Evolutionary conservation across 1,140 invertebrate genomes (phyloP), one percentile per base, ranked within the genome.

Genomic region (Macrostomum lignano): DNA sequence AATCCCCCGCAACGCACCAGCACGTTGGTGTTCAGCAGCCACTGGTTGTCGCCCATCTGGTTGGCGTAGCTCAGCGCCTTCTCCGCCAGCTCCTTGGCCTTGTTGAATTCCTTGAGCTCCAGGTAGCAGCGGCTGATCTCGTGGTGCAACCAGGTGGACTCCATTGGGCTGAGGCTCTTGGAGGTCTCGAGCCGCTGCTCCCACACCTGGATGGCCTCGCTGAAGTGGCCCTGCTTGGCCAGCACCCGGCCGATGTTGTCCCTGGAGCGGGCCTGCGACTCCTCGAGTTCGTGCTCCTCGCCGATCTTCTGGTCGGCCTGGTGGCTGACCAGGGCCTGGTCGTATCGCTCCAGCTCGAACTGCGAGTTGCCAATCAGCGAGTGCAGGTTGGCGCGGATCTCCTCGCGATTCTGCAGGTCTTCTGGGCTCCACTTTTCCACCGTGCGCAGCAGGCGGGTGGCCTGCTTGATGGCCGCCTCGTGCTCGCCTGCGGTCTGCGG

Each of bases 61-160:
- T 45, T 31, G 1, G 55, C 54, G 7, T 44, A 44, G n/a, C 40
- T 40, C 21, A 55, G 38, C 11, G 55, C 51, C 31, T 49, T 51
- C 38, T 54, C 45, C 7, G 52, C 57, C 44, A 46, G 55, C 7
- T 55, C 48, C 30, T 44, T 39, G 9, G 54, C 49, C 7, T 52
- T 40, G n/a, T 43, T 25, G 33, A 41, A 44, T 23, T 48, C 39
- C 17, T 38, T 42, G 22, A 53, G 37, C 40, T 58, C 55, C 20
- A 58, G 38, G 35, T 55, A 43, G 36, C 57, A 60, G 10, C 52
- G 41, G 9, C 55, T 55, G 11, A 60, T 55, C 38, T 58, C 55
- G 40, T 60, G 55, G 38, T 46, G 49, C 15, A 58, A 35, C 57
- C 57, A 58, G 3, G 53, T 49, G 20, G 41, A 51, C 40, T 60